Conservation (phyloP, 1,140 invertebrate species). For the Drosophila rufa region DNA sequence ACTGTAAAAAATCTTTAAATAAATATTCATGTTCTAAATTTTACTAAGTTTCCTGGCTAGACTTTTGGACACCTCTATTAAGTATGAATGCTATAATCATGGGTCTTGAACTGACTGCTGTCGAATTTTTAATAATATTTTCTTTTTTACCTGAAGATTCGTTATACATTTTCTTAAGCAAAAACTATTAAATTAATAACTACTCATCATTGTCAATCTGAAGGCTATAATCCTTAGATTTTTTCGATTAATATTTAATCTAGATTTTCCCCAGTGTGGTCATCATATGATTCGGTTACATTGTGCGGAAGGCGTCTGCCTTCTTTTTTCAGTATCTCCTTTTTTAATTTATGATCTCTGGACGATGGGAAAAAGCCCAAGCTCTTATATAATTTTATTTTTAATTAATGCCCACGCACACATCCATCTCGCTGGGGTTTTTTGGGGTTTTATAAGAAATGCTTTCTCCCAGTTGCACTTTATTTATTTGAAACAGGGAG, state of each 20-base stretch:
- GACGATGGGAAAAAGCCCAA: conserved; percentile 11
- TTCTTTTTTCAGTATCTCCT: conserved; percentile 18
- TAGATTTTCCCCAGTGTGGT: background rate
- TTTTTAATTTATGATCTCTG: conserved; percentile 72
- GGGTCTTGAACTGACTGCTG: background rate
- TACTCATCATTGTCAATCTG: too few relatives aligned
- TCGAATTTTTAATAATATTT: background rate
- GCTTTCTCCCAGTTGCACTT: conserved; percentile 12
- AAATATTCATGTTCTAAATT: too few relatives aligned
- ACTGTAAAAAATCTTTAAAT: background rate
- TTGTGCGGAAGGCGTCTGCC: conserved; percentile 21
- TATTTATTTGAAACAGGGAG: conserved; percentile 20
- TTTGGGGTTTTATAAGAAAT: conserved; percentile 28
- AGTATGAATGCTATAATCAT: background rate
- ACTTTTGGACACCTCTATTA: too few relatives aligned
- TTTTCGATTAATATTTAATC: background rate
- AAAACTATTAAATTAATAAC: too few relatives aligned
- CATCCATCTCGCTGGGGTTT: conserved; percentile 27
- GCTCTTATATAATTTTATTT: conserved; percentile 70
- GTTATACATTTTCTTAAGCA: too few relatives aligned
- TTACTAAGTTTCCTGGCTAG: background rate
- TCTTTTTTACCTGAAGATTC: too few relatives aligned
- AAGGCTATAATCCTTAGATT: too few relatives aligned
- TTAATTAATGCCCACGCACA: conserved; percentile 69
- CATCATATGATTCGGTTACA: conserved; percentile 39